Conservation (phyloP, 2,113 vertebrate genomes). For the Hippocampus abdominalis region DNA sequence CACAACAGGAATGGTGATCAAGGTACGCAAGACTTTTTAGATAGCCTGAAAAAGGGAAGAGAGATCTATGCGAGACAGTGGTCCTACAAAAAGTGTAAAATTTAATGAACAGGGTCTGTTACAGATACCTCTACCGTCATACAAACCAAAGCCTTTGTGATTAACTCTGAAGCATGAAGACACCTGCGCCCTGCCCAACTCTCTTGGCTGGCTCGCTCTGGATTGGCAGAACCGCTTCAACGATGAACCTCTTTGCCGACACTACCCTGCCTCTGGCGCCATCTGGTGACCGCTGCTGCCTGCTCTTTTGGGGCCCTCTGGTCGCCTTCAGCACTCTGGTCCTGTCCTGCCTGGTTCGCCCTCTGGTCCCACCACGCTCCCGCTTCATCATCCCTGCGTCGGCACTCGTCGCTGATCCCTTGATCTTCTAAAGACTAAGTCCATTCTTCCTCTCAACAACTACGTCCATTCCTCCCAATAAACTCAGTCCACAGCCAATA, state of each 20-base stretch:
- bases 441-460: constrained; percentile 50
- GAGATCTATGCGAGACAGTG: constrained; percentile 73
- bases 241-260: constrained; percentile 36
- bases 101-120: constrained; percentile 17
- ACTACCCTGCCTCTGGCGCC: constrained; percentile 68
- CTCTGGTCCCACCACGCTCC: constrained; percentile 13
- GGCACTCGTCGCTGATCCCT: constrained; percentile 37
- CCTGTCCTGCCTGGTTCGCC: constrained; percentile 48
- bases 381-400: constrained; percentile 1
- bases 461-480: constrained; percentile 55
- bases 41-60: constrained; percentile 77
- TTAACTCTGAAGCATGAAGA: constrained; percentile 60
- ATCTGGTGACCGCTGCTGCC: constrained; percentile 59
- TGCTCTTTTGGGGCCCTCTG: constrained; percentile 45
- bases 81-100: constrained; percentile 42
- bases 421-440: constrained; percentile 63
- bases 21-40: constrained; percentile 63
- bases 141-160: constrained; percentile 71
- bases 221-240: constrained; percentile 44
- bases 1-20: constrained; percentile 56
- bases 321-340: background rate
- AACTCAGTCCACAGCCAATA: constrained; percentile 30
- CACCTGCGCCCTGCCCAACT: constrained; percentile 49
- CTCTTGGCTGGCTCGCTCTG: constrained; percentile 51
- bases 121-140: constrained; percentile 74